Evolutionary conservation across 1,140 invertebrate species (phyloP), one percentile per base, ranked within the genome.

Genomic region (Idris sp.): DNA sequence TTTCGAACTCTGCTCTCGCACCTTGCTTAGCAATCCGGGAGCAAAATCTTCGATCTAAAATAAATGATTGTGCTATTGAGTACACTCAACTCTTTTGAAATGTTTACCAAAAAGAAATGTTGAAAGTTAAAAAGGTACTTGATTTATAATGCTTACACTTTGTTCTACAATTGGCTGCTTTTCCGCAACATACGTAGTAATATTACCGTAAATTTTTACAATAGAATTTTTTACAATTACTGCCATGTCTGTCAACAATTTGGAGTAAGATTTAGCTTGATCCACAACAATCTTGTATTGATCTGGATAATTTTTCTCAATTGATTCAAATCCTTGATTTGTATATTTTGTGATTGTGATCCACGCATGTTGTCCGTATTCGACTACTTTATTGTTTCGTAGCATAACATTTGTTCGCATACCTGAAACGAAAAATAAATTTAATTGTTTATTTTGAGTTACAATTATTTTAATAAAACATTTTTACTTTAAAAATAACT

Each of bases 41-140:
- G 89, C 89, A 82, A 93, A 93, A 56, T 90, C 81, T 49, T 94
- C 92, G 73, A 94, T 89, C 84, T 93, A 54, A 48, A 22, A 22
- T 22, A 22, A 22, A 22, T 22, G 19, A 4, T 22, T 4, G 6
- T 22, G 19, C n/a, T n/a, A n/a, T n/a, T n/a, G n/a, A n/a, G n/a
- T n/a, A n/a, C n/a, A n/a, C n/a, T 22, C 2, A 22, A 22, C 6
- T 22, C 19, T 4, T 22, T 22, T 22, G 19, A 22, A 22, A 22
- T 4, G 6, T 22, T 22, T 22, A 4, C 6, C 19, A 19, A 30
- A 46, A 33, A 28, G 19, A 31, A 19, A 41, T 9, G n/a, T 28
- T 16, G 64, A 36, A 18, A 49, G 58, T 35, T 33, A 38, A 8
- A 38, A 56, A 38, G 16, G 9, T 1, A 26, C 25, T 5, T 33